Evolutionary conservation across 2,113 vertebrate species (phyloP).

Genomic region (Actinemys pallida): DNA sequence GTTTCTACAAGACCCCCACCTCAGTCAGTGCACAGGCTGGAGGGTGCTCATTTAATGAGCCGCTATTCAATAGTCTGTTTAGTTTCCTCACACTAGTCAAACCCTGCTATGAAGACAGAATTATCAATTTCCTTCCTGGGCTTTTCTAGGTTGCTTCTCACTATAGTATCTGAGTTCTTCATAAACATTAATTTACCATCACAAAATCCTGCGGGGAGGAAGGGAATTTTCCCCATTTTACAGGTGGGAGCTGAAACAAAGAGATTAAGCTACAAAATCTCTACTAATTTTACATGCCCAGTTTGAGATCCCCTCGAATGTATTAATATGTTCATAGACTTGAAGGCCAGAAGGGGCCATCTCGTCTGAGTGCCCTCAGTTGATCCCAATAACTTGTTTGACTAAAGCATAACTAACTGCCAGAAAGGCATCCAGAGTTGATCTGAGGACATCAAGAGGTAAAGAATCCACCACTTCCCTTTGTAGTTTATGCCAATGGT

Average conservation of each 20-base stretch:
- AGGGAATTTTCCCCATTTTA: no score
- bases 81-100: background rate
- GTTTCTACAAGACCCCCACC: fast-evolving
- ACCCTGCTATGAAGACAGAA: fast-evolving
- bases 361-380: background rate
- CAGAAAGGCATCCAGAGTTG: background rate
- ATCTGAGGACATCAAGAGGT: background rate
- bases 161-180: no score
- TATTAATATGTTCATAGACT: background rate
- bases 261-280: no score
- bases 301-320: background rate
- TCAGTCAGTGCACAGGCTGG: background rate
- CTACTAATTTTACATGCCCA: background rate
- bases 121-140: background rate
- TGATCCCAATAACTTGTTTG: background rate
- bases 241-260: no score
- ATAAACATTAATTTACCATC: no score
- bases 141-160: background rate
- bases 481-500: conserved; percentile 29
- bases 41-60: background rate
- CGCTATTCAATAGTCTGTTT: background rate
- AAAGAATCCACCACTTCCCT: background rate
- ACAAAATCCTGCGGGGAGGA: no score
- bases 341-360: background rate
- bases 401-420: background rate